Evolutionary conservation across 2,888 invertebrate genomes (phyloP).

Genomic region (Xylophagus ater): DNA sequence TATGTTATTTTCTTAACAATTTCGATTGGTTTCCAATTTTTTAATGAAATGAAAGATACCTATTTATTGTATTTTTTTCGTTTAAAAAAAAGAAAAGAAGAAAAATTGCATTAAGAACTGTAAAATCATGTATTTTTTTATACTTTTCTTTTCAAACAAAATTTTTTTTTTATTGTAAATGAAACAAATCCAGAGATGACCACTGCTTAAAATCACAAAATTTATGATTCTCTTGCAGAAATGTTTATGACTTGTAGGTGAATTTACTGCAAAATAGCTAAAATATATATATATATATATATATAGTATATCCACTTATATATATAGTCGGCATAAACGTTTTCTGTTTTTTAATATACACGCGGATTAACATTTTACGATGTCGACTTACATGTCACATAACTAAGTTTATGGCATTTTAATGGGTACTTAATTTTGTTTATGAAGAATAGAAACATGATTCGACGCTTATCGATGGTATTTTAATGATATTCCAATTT

Average conservation of each 20-base stretch:
- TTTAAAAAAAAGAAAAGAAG: too few species aligned
- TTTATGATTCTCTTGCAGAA: slow-evolving; percentile 20
- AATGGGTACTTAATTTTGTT: slow-evolving; percentile 41
- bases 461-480: slow-evolving; percentile 25
- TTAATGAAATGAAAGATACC: too few species aligned
- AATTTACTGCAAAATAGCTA: slow-evolving; percentile 16
- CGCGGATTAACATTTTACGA: slow-evolving; percentile 23
- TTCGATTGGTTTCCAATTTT: too few species aligned
- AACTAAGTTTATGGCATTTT: slow-evolving; percentile 40
- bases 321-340: slow-evolving; percentile 9
- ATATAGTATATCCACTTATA: too few species aligned
- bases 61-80: too few species aligned
- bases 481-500: too few species aligned
- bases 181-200: slow-evolving; percentile 10
- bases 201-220: slow-evolving; percentile 20
- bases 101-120: too few species aligned
- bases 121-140: too few species aligned
- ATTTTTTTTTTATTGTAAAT: too few species aligned
- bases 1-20: too few species aligned
- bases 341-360: slow-evolving; percentile 18
- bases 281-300: too few species aligned
- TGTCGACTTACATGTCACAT: slow-evolving; percentile 23
- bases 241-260: slow-evolving; percentile 21
- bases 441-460: slow-evolving; percentile 36
- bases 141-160: too few species aligned